phyloP scores from a whole-genome alignment of 2,113 vertebrate species.

The Nyctereutes procyonoides region DNA sequence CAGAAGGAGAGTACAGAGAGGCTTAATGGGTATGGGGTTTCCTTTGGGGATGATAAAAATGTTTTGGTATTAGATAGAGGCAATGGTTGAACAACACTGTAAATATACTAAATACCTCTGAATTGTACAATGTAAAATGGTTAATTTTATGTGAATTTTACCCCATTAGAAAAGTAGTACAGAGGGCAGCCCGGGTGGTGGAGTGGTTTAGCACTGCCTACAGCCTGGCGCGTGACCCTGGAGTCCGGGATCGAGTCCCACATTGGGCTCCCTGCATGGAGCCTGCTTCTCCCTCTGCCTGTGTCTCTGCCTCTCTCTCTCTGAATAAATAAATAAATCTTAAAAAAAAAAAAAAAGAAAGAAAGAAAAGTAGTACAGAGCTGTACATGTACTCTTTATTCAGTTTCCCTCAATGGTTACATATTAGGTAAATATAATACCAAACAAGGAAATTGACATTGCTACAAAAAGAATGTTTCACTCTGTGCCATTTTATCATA shows the following conservation, averaged over 20 bases:
- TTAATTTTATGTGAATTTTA: background rate
- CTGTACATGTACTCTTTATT: background rate
- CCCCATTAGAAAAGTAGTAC: background rate
- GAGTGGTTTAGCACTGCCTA: too few species aligned
- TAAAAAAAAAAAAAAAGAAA: background rate
- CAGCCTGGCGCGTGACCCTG: too few species aligned
- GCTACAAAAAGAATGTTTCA: background rate
- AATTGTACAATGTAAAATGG: background rate
- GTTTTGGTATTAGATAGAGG: background rate
- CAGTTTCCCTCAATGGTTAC: background rate
- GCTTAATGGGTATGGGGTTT: background rate
- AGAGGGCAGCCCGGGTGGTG: too few species aligned
- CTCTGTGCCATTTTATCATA: background rate
- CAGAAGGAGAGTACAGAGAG: background rate
- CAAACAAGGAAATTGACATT: background rate
- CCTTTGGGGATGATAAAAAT: background rate
- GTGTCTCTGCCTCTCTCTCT: too few species aligned
- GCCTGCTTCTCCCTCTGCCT: too few species aligned
- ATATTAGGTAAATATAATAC: background rate
- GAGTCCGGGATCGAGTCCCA: too few species aligned
- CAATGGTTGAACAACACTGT: background rate
- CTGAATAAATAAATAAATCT: too few species aligned
- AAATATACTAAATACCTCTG: background rate
- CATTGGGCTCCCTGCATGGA: too few species aligned
- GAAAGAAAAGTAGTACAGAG: background rate